A percentile compares a stretch with the other conserved stretches of the same genome.
Conservation (phyloP, 2,888 invertebrate genomes). For the Campopleginae sp. region DNA sequence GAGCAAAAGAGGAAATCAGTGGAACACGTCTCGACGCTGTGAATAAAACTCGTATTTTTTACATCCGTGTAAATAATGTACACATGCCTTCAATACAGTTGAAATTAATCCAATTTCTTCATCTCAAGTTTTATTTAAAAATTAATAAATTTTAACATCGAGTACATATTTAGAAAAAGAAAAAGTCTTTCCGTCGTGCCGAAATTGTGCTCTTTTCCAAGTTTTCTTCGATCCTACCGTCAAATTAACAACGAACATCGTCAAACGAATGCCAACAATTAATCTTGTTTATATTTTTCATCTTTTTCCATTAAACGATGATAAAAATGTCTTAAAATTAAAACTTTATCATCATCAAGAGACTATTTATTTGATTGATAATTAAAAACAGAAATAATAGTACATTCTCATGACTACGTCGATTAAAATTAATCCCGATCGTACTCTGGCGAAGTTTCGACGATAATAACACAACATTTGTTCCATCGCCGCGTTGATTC, state of each 20-base stretch:
- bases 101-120: constrained; percentile 8
- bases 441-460: constrained; percentile 42
- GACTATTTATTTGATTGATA: constrained; percentile 52
- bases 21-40: background rate
- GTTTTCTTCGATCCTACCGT: background rate
- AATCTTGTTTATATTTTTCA: background rate
- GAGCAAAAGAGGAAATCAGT: background rate
- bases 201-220: background rate
- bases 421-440: constrained; percentile 48
- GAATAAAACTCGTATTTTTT: background rate
- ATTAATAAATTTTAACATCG: constrained; percentile 59
- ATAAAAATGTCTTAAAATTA: constrained; percentile 33
- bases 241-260: constrained; percentile 7
- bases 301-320: constrained; percentile 25
- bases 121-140: constrained; percentile 61
- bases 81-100: background rate
- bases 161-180: constrained; percentile 51
- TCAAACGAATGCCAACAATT: background rate
- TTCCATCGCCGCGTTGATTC: constrained; percentile 50
- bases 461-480: constrained; percentile 50
- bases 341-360: constrained; percentile 57
- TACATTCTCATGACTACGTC: constrained; percentile 32
- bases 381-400: constrained; percentile 37
- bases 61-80: constrained; percentile 6
- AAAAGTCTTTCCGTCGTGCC: constrained; percentile 17